phyloP scores from a whole-genome alignment of 2,113 vertebrate species.

The Sturnus vulgaris region DNA sequence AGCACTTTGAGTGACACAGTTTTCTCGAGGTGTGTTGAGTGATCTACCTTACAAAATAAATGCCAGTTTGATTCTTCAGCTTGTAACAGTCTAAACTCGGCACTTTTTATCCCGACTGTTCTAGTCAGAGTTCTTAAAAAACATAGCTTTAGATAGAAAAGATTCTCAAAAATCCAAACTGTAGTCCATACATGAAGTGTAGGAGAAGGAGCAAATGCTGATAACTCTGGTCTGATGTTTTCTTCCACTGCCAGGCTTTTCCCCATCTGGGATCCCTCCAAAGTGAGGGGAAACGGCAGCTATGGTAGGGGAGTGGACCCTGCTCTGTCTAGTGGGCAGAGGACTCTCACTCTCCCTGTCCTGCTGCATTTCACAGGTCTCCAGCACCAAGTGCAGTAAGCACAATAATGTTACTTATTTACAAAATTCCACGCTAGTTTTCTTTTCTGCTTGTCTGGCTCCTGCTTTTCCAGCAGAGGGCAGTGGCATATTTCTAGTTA shows the following conservation, averaged over 20 bases:
- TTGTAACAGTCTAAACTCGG: neutral
- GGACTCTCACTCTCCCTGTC: neutral
- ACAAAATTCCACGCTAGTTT: neutral
- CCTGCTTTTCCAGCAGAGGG: slow-evolving; percentile 48
- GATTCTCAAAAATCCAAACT: neutral
- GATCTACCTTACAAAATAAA: neutral
- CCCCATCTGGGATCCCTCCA: neutral
- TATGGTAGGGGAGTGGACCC: accelerated
- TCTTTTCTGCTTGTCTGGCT: neutral
- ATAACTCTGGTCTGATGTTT: neutral
- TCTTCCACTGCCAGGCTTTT: neutral
- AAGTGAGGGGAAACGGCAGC: neutral
- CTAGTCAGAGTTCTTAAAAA: neutral
- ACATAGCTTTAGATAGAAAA: neutral
- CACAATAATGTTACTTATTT: neutral
- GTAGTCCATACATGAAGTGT: neutral
- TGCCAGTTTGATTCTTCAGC: neutral
- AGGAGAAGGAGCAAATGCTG: neutral
- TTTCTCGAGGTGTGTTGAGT: neutral
- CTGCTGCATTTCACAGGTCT: neutral
- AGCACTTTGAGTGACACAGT: neutral
- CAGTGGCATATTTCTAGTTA: neutral
- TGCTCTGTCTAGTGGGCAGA: accelerated
- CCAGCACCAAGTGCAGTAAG: neutral
- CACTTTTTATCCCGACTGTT: neutral